These are phyloP conservation scores for Epizoanthus fatuus DNA, from an alignment of 92 coral and sea anemone species.

Conservation along the genomic window DNA sequence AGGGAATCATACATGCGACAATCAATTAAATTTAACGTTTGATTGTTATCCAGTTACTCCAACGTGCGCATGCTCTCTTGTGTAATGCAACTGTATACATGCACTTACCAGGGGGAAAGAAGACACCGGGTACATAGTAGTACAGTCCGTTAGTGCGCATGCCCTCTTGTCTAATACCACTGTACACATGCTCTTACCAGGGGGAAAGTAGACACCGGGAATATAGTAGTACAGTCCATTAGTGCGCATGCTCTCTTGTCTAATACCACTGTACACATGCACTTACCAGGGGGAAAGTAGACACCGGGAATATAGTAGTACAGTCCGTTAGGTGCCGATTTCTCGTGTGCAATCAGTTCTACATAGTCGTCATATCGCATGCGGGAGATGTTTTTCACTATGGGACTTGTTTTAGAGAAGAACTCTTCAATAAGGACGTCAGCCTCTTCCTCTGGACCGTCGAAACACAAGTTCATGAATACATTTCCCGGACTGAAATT, in stretches of 20 bases:
- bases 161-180: neutral
- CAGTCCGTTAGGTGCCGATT: constrained; percentile 25
- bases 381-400: constrained; percentile 34
- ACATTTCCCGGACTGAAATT: constrained; percentile 15
- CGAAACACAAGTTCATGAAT: constrained; percentile 42
- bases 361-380: constrained; percentile 46
- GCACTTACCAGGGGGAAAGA: constrained; percentile 21
- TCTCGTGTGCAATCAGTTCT: constrained; percentile 39
- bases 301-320: constrained; percentile 27
- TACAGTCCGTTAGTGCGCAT: constrained; percentile 2
- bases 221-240: constrained; percentile 18
- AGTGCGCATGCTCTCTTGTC: neutral
- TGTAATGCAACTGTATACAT: neutral
- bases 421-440: constrained; percentile 19
- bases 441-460: constrained; percentile 43
- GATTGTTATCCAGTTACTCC: too few species aligned
- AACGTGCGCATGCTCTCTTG: neutral
- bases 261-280: neutral
- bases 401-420: constrained; percentile 22
- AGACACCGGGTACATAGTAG: constrained; percentile 26
- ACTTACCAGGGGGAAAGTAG: constrained; percentile 38
- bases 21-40: too few species aligned
- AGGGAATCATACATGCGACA: too few species aligned
- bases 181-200: constrained; percentile 6
- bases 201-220: constrained; percentile 21